Evolutionary conservation across 2,888 invertebrate genomes (phyloP), one percentile per base, ranked within the genome.

Genomic region (Rhagonycha lutea): DNA sequence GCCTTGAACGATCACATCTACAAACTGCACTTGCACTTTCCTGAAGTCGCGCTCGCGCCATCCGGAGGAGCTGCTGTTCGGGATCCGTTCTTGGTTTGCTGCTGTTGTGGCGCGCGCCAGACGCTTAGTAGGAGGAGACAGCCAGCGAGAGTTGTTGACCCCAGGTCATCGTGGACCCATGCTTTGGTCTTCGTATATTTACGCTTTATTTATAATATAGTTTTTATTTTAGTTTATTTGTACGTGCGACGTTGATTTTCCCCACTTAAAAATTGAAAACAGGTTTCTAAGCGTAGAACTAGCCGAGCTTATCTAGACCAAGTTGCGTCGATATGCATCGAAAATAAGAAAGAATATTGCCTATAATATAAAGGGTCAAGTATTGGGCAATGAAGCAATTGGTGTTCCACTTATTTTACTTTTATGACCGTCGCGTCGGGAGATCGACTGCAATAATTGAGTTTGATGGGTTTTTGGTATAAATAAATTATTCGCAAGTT

Each of bases 51-150:
- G 77, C 76, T 76, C 79, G 79, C 78, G 77, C 76, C 78, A 75
- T 71, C 79, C 70, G 79, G 79, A 80, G 75, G 78, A 79, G 78
- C 75, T 78, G 79, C 80, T 75, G 73, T 72, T 73, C 62, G 60
- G 63, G 63, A 67, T 68, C 75, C 76, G 76, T 75, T 79, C 78
- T 76, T 79, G 76, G 79, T 77, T 74, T 80, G 71, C 77, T 78
- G 79, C 78, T 80, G 79, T 80, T 79, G 75, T 79, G 78, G 80
- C 78, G 77, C 79, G 83, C 85, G 83, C 84, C 86, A 86, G 86
- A 86, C 86, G 85, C 83, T 82, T 85, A 87, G 88, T 87, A 86
- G 88, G 87, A 86, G 87, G 87, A 86, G 86, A 87, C 86, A 85
- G 47, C 47, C 47, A 47, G 84, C 84, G 86, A 86, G 86, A 87